Conservation (phyloP, 2,888 invertebrate species). For the Troides aeacus region DNA sequence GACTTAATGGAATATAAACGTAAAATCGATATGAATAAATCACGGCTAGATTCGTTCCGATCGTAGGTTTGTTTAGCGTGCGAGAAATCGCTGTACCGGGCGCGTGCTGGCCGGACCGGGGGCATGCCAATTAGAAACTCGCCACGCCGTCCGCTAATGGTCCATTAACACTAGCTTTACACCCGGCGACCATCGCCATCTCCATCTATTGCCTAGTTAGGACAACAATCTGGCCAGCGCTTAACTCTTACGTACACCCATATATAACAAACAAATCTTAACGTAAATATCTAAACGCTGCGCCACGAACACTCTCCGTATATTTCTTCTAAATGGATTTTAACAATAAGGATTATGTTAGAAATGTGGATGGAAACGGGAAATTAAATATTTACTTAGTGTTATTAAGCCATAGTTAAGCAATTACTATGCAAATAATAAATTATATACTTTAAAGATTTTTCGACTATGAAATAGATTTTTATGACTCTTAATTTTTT, state of each 20-base stretch:
- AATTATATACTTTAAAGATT: too few species aligned
- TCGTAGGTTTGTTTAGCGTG: constrained; percentile 49
- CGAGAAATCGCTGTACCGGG: constrained; percentile 57
- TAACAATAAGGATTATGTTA: background rate
- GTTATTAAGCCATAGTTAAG: background rate
- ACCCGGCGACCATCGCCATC: constrained; percentile 38
- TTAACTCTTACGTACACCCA: constrained; percentile 24
- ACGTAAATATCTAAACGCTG: background rate
- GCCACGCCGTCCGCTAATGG: constrained; percentile 63
- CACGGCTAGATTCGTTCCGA: constrained; percentile 19
- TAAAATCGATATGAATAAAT: constrained; percentile 18
- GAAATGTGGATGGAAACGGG: background rate
- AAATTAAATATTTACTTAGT: background rate
- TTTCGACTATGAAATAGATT: too few species aligned
- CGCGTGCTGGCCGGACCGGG: constrained; percentile 32
- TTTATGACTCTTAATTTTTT: too few species aligned
- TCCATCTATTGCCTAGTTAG: constrained; percentile 47
- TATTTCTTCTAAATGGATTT: background rate
- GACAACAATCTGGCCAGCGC: constrained; percentile 35
- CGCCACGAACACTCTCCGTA: background rate
- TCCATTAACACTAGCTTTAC: constrained; percentile 70
- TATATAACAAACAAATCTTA: constrained; percentile 5
- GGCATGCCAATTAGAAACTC: constrained; percentile 59
- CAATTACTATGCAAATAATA: background rate
- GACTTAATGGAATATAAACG: constrained; percentile 5